A percentile compares a stretch with the other conserved stretches of the same genome.
Evolutionary conservation across 1,140 invertebrate species (phyloP).

Genomic region (Hydropsyche tenuis): DNA sequence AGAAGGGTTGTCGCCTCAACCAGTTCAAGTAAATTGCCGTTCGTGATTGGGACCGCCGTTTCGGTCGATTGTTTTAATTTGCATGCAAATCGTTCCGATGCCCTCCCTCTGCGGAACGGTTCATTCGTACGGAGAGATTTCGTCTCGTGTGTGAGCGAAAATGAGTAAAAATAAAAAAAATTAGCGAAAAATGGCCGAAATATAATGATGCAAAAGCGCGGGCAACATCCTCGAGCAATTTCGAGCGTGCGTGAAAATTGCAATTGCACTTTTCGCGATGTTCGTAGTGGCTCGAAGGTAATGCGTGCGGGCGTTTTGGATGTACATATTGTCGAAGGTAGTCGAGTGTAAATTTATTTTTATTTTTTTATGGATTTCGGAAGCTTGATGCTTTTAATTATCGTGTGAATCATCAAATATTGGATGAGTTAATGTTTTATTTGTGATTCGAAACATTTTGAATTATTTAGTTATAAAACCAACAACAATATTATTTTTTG

Average conservation of each 20-base stretch:
- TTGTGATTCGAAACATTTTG: too few species aligned
- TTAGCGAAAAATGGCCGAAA: not conserved
- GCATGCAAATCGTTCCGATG: slow-evolving; percentile 38
- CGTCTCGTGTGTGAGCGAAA: not conserved
- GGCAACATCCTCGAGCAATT: not conserved
- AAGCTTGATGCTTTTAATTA: too few species aligned
- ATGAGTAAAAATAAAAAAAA: not conserved
- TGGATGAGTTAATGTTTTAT: too few species aligned
- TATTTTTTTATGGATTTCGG: not conserved
- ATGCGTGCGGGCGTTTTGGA: not conserved
- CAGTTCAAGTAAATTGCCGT: not conserved
- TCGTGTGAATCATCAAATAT: too few species aligned
- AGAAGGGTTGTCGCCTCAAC: too few species aligned
- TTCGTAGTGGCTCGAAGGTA: not conserved
- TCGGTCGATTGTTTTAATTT: slow-evolving; percentile 42
- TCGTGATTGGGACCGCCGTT: not conserved
- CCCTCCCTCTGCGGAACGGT: not conserved
- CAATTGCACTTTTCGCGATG: slow-evolving; percentile 1
- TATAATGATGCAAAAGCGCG: not conserved
- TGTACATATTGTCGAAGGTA: not conserved
- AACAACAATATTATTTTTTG: too few species aligned
- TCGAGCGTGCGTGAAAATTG: slow-evolving; percentile 12
- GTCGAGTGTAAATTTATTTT: not conserved
- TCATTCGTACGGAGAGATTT: not conserved
- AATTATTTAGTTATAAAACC: too few species aligned